Evolutionary conservation across 1,140 invertebrate species (phyloP), one percentile per base, ranked within the genome.

Genomic region (Drosophila tsacasi): DNA sequence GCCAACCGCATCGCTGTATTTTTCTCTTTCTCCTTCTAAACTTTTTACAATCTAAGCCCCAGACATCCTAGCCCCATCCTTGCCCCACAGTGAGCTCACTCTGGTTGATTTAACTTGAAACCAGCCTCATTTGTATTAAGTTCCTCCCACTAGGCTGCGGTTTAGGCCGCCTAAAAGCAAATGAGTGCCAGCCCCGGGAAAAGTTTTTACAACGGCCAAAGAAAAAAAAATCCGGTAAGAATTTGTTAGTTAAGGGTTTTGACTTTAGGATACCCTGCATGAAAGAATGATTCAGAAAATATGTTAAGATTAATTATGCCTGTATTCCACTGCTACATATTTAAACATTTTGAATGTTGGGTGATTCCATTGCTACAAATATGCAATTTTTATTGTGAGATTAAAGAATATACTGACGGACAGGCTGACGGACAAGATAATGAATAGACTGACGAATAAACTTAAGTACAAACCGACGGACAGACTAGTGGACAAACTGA

Each of bases 91-190:
- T 39, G 40, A 23, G 39, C 47, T 77, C n/a, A n/a, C 67, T 73
- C 72, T 50, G 77, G 84, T 81, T 87, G 84, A 87, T 87, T 87
- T 87, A 87, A 87, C 84, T 89, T 87, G 74, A 87, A 89, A 84
- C 84, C 76, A 72, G 77, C 65, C 84, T 89, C 84, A 87, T 87
- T 87, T 87, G 81, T 87, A 89, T 81, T 89, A 87, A 89, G 84
- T 87, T 84, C 73, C 52, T 39, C 63, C 63, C 80, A 66, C 75
- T 72, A 61, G 60, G 67, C 50, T 76, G 72, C 35, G 69, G 69
- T 72, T 72, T 37, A 40, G 37, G 52, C 35, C 12, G 69, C 66
- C 69, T 55, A 67, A 71, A 60, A 73, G 44, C 66, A 87, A 87
- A 89, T 87, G 83, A 87, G 83, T 86, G 40, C 52, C 47, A 68